Conservation (phyloP, 2,797 vertebrate species). For the Fistularia tabacaria region DNA sequence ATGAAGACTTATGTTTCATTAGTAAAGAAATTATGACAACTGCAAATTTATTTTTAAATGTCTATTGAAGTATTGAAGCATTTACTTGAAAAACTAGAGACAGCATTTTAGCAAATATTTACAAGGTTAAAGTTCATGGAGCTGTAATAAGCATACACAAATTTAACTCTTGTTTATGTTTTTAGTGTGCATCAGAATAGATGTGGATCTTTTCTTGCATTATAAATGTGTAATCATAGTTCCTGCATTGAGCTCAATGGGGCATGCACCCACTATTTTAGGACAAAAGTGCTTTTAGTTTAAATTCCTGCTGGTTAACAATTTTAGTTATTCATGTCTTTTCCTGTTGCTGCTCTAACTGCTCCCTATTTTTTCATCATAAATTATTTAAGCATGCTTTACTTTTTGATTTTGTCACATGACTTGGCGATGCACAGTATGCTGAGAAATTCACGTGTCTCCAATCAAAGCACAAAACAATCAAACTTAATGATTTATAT, state of each 20-base stretch:
- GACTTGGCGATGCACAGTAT: constrained; percentile 19
- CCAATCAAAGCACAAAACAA: constrained; percentile 23
- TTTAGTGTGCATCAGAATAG: no score
- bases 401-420: constrained; percentile 28
- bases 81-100: no score
- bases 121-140: no score
- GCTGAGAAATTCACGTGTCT: constrained; percentile 16
- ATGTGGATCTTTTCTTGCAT: no score
- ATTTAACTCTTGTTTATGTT: no score
- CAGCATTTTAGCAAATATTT: no score
- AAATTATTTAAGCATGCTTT: constrained; percentile 35
- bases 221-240: constrained; percentile 14
- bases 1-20: constrained; percentile 28
- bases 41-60: no score
- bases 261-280: constrained; percentile 26
- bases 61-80: no score
- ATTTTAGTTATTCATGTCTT: constrained; percentile 51
- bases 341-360: constrained; percentile 30
- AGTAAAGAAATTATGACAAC: constrained; percentile 40
- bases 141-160: no score
- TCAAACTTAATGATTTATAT: constrained; percentile 35
- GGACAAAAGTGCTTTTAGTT: constrained; percentile 43
- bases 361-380: constrained; percentile 10
- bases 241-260: constrained; percentile 14
- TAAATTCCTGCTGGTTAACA: constrained; percentile 41